Conservation (phyloP, 1,140 invertebrate species). For the Rhopalosiphum padi region DNA sequence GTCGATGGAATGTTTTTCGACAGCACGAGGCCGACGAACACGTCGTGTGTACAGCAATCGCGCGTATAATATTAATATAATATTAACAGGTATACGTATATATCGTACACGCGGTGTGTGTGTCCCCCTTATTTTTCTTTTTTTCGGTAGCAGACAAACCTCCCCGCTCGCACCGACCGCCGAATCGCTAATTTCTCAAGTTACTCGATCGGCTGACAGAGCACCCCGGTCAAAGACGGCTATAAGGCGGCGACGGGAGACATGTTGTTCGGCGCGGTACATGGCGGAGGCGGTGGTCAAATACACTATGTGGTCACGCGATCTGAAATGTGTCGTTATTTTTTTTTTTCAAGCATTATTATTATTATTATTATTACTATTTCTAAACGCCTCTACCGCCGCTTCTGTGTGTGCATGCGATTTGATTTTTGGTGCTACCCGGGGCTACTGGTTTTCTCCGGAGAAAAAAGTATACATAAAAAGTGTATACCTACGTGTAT, state of each 20-base stretch:
- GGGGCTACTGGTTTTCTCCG: conserved; percentile 24
- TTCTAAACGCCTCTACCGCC: conserved; percentile 4
- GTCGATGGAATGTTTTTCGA: background rate
- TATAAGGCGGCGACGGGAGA: background rate
- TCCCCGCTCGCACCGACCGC: conserved; percentile 3
- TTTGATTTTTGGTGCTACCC: background rate
- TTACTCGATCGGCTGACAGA: conserved; percentile 5
- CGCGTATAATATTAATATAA: background rate
- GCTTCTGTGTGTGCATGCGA: conserved; percentile 37
- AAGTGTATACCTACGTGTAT: background rate
- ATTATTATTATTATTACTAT: background rate
- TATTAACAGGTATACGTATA: background rate
- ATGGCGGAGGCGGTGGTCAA: background rate
- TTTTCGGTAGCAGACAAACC: conserved; percentile 29
- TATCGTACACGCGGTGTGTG: background rate
- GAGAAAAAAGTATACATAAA: background rate
- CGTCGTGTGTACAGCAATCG: background rate
- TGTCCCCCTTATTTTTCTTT: background rate
- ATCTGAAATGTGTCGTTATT: conserved; percentile 30
- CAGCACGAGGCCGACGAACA: background rate
- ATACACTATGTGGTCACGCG: conserved; percentile 12
- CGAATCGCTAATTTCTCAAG: conserved; percentile 19
- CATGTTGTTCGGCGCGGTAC: background rate
- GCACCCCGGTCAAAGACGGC: background rate
- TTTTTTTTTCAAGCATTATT: background rate